phyloP scores from a whole-genome alignment of 2,888 invertebrate genomes.

The Watsonalla cultraria region DNA sequence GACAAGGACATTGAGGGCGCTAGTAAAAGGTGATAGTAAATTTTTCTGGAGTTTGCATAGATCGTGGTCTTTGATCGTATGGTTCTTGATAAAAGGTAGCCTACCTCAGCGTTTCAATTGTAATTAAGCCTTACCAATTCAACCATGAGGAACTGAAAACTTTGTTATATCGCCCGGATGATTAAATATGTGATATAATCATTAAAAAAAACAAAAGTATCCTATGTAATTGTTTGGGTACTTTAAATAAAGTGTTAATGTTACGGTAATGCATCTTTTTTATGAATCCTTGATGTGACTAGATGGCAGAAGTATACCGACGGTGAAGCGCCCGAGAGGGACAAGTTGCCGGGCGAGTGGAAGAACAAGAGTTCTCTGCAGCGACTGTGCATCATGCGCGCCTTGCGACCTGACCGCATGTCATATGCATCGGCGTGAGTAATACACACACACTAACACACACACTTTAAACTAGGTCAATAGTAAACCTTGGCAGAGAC shows the following conservation, averaged over 20 bases:
- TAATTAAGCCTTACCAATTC: not conserved
- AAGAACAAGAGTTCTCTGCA: conserved; percentile 92
- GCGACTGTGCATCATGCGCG: conserved; percentile 94
- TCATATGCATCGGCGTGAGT: conserved; percentile 90
- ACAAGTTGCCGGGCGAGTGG: conserved; percentile 97
- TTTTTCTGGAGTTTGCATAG: not conserved
- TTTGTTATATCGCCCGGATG: no score
- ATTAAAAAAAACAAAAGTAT: no score
- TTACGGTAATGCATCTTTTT: not conserved
- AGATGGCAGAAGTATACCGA: conserved; percentile 96
- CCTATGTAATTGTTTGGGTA: not conserved
- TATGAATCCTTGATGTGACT: not conserved
- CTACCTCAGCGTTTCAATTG: not conserved
- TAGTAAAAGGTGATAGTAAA: conserved; percentile 79
- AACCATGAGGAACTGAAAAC: not conserved
- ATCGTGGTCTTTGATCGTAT: no score
- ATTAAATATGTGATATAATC: no score
- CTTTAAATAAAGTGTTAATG: not conserved
- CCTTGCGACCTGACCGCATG: conserved; percentile 95
- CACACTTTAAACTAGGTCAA: not conserved
- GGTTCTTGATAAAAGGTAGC: no score
- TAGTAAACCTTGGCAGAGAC: not conserved
- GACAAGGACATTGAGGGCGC: conserved; percentile 96
- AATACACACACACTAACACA: not conserved
- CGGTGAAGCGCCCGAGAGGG: conserved; percentile 94